Base-by-base conservation (phyloP, 2,113 vertebrate species). In the Condylura cristata region DNA sequence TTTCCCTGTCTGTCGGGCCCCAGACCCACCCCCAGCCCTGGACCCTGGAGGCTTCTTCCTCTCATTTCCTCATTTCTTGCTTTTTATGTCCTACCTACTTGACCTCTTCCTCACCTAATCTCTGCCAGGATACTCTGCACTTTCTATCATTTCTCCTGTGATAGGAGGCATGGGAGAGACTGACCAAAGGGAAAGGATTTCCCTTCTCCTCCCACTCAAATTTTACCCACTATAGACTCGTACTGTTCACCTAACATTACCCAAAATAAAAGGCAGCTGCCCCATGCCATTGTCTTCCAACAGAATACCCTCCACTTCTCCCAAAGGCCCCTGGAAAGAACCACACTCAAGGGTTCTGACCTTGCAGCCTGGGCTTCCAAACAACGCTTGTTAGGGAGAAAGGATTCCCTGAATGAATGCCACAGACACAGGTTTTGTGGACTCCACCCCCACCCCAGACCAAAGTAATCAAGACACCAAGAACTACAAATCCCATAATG, bases 21-120 rank as follows among this genome's bases (percentile, higher is more conserved):
- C 56, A 41, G 7, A 4, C 6, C 16, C 13, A 8, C 53, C 16
- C 88, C 37, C 14, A 34, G 37, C 13, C 0, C 0, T 2, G 4
- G 20, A 14, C 10, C 34, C 56, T 24, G 46, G 28, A 0, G 0
- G 61, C 28, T 37, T 76, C 61, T 1, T 53, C 78, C 28, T 56
- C 24, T 32, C 30, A 56, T 5, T 58, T 37, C 26, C 51, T 26
- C n/a, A 28, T n/a, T 24, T 32, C 5, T 13, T 9, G 39, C 10
- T 18, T 53, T 30, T 16, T 37, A 17, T 3, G 17, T 22, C 34
- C 46, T 20, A 32, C 10, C 8, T 3, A 11, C 48, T 74, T 39
- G 41, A n/a, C 30, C 39, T 66, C 37, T 72, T 60, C 74, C 65
- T 65, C 28, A 32, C 32, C 24, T 87, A 80, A 41, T 53, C 10